A percentile compares a stretch with the other conserved stretches of the same genome.
These are phyloP conservation scores for Suillia variegata DNA, from an alignment of 2,888 invertebrate species.

Conservation along the genomic window DNA sequence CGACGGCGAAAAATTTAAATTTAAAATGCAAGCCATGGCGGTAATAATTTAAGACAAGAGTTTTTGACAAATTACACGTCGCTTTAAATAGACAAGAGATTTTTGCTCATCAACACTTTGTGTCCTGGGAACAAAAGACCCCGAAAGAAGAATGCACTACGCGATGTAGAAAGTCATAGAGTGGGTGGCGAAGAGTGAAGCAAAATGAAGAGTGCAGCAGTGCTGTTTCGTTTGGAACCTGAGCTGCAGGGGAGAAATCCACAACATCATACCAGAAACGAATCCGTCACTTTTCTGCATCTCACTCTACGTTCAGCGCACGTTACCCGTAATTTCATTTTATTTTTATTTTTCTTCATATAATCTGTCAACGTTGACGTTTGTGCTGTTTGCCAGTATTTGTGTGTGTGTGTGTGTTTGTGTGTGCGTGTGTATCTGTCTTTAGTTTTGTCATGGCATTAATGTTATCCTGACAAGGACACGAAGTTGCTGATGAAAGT, in stretches of 20 bases:
- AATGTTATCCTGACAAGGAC: constrained; percentile 23
- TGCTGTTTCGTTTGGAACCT: constrained; percentile 6
- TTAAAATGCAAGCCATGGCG: too few relatives aligned
- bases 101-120: constrained; percentile 15
- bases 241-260: constrained; percentile 7
- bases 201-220: not conserved
- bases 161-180: not conserved
- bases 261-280: constrained; percentile 13
- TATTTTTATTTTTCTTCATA: not conserved
- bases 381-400: not conserved
- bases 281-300: constrained; percentile 18
- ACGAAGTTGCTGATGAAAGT: constrained; percentile 12
- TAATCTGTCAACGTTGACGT: constrained; percentile 16
- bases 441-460: constrained; percentile 14
- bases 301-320: not conserved
- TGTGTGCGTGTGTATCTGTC: not conserved
- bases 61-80: constrained; percentile 26
- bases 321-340: not conserved
- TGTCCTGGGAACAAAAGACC: constrained; percentile 7
- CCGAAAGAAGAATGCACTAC: not conserved
- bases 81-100: constrained; percentile 21
- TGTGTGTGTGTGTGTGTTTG: not conserved
- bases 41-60: too few relatives aligned
- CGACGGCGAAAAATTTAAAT: too few relatives aligned
- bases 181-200: too few relatives aligned